These are phyloP conservation scores for Fragum fragum DNA, from an alignment of 2,888 invertebrate species.

Conservation along the genomic window DNA sequence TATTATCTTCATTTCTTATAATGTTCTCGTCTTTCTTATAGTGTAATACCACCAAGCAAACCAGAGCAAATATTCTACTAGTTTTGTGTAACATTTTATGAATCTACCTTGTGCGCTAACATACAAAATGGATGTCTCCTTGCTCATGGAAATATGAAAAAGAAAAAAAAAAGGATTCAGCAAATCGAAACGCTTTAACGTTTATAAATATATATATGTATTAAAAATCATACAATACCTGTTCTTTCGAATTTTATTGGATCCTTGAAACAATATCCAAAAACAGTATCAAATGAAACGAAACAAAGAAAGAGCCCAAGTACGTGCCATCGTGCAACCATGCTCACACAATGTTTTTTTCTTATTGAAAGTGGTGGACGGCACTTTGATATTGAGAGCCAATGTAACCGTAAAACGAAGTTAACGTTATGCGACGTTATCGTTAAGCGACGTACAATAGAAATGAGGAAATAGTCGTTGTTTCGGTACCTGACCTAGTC, in stretches of 20 bases:
- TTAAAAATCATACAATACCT: too few relatives aligned
- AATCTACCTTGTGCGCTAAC: too few relatives aligned
- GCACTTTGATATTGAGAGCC: not conserved
- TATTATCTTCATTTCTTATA: too few relatives aligned
- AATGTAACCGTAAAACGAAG: not conserved
- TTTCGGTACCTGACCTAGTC: conserved; percentile 1
- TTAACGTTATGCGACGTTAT: not conserved
- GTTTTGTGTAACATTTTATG: too few relatives aligned
- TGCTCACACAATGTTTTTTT: not conserved
- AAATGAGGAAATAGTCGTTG: conserved; percentile 3
- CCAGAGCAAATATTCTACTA: too few relatives aligned
- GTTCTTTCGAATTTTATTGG: conserved; percentile 27
- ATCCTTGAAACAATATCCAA: conserved; percentile 24
- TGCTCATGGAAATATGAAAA: too few relatives aligned
- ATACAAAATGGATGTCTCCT: too few relatives aligned
- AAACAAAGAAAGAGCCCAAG: not conserved
- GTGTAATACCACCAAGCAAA: too few relatives aligned
- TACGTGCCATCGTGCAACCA: conserved; percentile 12
- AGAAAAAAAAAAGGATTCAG: too few relatives aligned
- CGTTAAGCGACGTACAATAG: not conserved
- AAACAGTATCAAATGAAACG: not conserved
- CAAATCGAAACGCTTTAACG: too few relatives aligned
- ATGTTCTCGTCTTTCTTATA: too few relatives aligned
- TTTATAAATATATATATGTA: too few relatives aligned
- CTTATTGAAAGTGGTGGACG: not conserved